phyloP scores from a whole-genome alignment of 2,113 vertebrate genomes.

The Emydura subglobosa region DNA sequence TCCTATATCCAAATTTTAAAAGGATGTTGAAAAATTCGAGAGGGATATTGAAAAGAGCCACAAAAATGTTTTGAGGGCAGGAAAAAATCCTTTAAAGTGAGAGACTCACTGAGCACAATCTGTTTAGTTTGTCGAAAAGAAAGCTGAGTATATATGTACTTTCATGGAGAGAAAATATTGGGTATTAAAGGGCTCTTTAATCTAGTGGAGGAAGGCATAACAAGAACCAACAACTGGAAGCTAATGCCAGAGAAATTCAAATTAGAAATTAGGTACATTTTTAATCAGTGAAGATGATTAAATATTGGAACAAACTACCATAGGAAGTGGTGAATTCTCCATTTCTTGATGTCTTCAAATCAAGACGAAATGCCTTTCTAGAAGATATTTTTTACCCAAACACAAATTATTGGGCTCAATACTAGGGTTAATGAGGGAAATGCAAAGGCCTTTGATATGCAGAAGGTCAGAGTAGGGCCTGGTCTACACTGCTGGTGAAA shows the following conservation, averaged over 20 bases:
- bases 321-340: not conserved
- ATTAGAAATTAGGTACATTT: not conserved
- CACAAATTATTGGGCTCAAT: conserved; percentile 8
- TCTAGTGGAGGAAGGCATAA: not conserved
- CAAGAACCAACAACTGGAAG: not conserved
- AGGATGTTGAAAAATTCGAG: not conserved
- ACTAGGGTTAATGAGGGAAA: not conserved
- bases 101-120: not conserved
- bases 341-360: not conserved
- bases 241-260: conserved; percentile 22
- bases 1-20: not conserved
- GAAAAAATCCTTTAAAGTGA: not conserved
- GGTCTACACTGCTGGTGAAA: no score
- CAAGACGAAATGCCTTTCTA: not conserved
- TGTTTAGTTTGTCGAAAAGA: not conserved
- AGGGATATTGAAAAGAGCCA: not conserved
- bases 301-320: not conserved
- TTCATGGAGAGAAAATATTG: not conserved
- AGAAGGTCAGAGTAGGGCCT: not conserved
- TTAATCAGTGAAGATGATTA: not conserved
- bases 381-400: not conserved
- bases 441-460: not conserved
- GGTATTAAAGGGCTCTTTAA: not conserved
- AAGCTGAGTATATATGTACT: not conserved
- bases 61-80: not conserved